phyloP scores from a whole-genome alignment of 2,888 invertebrate genomes.

The Apamea anceps region DNA sequence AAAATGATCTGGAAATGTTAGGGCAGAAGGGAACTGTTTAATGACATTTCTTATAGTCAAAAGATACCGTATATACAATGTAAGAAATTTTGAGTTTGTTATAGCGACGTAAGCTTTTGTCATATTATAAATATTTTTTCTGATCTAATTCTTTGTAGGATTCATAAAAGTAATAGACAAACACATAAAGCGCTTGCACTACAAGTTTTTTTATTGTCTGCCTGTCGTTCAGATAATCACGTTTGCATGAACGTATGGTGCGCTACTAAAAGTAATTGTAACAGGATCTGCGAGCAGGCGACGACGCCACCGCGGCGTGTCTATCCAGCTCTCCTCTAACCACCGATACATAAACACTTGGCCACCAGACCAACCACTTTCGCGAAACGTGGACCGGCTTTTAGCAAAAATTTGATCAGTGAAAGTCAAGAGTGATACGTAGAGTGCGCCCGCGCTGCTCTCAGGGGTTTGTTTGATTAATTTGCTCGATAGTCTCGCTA shows the following conservation, averaged over 20 bases:
- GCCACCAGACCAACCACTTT: slow-evolving; percentile 87
- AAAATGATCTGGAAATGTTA: slow-evolving; percentile 29
- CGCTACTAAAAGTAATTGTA: slow-evolving; percentile 70
- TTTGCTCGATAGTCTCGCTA: slow-evolving; percentile 72
- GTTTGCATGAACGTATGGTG: slow-evolving; percentile 48
- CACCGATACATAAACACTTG: slow-evolving; percentile 71
- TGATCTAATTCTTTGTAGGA: not conserved
- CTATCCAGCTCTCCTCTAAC: slow-evolving; percentile 75
- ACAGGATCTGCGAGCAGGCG: slow-evolving; percentile 63
- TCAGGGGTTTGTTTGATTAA: slow-evolving; percentile 80
- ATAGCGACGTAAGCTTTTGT: not conserved
- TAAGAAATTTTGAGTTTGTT: not conserved
- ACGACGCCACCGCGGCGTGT: slow-evolving; percentile 70
- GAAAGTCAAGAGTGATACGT: slow-evolving; percentile 85
- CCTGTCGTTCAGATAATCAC: not conserved
- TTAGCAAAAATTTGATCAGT: slow-evolving; percentile 90
- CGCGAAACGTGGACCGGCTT: slow-evolving; percentile 88
- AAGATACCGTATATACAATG: not conserved
- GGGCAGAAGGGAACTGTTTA: not conserved
- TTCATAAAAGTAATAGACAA: not conserved
- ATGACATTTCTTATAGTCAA: not conserved
- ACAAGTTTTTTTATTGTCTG: not conserved
- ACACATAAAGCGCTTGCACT: not conserved
- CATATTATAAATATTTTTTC: not conserved
- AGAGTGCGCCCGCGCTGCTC: slow-evolving; percentile 71